A percentile compares a stretch with the other conserved stretches of the same genome.
These are phyloP conservation scores for Pomatorhinus ruficollis DNA, from an alignment of 2,113 vertebrate species.

Conservation along the genomic window DNA sequence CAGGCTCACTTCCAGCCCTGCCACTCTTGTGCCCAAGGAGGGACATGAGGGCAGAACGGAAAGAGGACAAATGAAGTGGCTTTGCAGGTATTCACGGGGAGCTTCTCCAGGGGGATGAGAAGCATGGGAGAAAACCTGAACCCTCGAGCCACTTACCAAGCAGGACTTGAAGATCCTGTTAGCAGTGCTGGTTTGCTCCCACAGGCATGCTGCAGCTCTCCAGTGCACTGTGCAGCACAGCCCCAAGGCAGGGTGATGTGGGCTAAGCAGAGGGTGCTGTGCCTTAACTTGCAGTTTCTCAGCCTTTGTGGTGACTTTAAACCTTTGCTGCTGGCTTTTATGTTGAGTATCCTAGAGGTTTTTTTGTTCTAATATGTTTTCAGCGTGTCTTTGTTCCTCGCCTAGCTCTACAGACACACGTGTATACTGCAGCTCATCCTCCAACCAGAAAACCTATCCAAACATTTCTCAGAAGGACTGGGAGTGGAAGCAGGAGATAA, in stretches of 20 bases:
- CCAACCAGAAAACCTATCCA: not conserved
- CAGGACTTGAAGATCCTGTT: not conserved
- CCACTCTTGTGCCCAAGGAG: not conserved
- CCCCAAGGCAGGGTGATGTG: not conserved
- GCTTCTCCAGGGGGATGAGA: not conserved
- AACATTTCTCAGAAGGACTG: not conserved
- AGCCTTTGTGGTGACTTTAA: constrained; percentile 14
- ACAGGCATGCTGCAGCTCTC: not conserved
- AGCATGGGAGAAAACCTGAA: not conserved
- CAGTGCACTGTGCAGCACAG: accelerated
- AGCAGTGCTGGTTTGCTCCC: not conserved
- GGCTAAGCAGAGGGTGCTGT: not conserved
- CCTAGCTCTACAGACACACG: not conserved
- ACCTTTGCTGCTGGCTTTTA: not conserved
- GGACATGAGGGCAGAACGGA: accelerated
- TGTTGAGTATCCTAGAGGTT: not conserved
- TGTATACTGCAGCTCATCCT: not conserved
- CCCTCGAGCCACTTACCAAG: accelerated
- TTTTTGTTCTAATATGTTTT: not conserved
- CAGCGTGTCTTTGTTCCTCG: not conserved
- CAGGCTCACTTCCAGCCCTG: accelerated
- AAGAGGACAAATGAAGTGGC: not conserved
- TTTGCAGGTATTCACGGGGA: not conserved
- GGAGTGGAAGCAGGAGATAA: not conserved
- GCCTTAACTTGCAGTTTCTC: constrained; percentile 19